Percentiles rank a stretch among this genome's conserved stretches.
These are phyloP conservation scores for Druon quercuslanigerum DNA, from an alignment of 1,140 invertebrate species.

Conservation along the genomic window DNA sequence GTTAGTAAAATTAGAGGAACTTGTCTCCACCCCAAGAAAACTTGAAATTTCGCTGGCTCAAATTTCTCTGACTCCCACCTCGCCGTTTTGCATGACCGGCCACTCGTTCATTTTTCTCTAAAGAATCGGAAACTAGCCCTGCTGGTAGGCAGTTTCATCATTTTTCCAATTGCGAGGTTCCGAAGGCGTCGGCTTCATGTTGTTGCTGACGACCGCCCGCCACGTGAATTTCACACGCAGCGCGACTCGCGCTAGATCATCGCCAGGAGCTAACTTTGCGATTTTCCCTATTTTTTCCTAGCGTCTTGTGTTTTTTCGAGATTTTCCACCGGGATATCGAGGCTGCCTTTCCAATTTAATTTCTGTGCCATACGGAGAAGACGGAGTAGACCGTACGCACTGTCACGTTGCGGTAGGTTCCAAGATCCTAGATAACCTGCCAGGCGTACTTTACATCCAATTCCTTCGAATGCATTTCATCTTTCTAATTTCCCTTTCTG, in stretches of 20 bases:
- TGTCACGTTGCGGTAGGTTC: constrained; percentile 28
- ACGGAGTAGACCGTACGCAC: constrained; percentile 20
- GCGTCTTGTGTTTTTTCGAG: neutral
- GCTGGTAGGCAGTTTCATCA: constrained; percentile 16
- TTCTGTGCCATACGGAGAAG: constrained; percentile 19
- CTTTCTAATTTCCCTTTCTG: neutral
- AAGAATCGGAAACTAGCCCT: constrained; percentile 19
- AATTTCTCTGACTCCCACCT: neutral
- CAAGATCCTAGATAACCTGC: constrained; percentile 15
- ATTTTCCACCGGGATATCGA: neutral
- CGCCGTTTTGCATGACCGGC: neutral
- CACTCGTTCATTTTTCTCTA: neutral
- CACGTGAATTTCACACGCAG: constrained; percentile 32
- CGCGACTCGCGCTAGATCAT: constrained; percentile 27
- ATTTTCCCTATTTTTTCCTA: neutral
- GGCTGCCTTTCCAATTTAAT: constrained; percentile 29
- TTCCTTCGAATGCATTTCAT: neutral
- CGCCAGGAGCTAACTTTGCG: neutral
- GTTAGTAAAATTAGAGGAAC: constrained; percentile 70
- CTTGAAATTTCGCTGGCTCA: no score
- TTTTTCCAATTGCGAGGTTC: constrained; percentile 8
- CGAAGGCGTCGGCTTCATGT: constrained; percentile 24
- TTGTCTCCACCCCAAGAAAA: neutral
- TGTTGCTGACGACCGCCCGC: neutral
- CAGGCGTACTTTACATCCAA: neutral